These are phyloP conservation scores for Lasius platythorax DNA, from an alignment of 2,888 invertebrate genomes.

Conservation along the genomic window DNA sequence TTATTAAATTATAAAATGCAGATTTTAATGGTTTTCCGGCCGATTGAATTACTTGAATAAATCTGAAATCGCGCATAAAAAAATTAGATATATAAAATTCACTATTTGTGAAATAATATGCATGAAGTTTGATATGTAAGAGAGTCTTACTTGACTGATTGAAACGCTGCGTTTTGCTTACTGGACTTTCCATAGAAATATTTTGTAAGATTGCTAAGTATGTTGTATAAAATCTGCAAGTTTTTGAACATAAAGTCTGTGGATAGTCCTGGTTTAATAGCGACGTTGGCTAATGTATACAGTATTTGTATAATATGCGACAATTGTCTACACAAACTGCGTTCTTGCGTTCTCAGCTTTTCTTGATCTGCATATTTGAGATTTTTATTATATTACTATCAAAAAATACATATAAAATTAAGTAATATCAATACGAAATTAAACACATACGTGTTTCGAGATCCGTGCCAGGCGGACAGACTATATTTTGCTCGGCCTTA, in stretches of 20 bases:
- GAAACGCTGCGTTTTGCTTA: conserved; percentile 86
- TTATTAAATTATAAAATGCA: conserved; percentile 88
- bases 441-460: conserved; percentile 74
- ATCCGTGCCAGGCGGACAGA: conserved; percentile 70
- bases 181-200: conserved; percentile 88
- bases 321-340: conserved; percentile 88
- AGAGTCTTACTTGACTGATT: conserved; percentile 86
- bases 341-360: conserved; percentile 87
- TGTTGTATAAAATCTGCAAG: conserved; percentile 87
- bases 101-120: conserved; percentile 42
- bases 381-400: conserved; percentile 30
- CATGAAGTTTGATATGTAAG: neutral
- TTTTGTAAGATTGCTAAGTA: conserved; percentile 88
- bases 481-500: conserved; percentile 80
- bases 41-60: conserved; percentile 83
- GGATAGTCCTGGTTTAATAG: conserved; percentile 87
- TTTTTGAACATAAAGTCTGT: conserved; percentile 88
- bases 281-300: conserved; percentile 86
- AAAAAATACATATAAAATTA: neutral
- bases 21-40: conserved; percentile 88
- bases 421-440: neutral
- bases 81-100: conserved; percentile 16
- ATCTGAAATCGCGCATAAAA: conserved; percentile 67
- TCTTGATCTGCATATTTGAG: conserved; percentile 82
- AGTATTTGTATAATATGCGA: conserved; percentile 87